Conservation (phyloP, 53 echinoderm and acorn worm species). For the Hippasteria phrygiana region DNA sequence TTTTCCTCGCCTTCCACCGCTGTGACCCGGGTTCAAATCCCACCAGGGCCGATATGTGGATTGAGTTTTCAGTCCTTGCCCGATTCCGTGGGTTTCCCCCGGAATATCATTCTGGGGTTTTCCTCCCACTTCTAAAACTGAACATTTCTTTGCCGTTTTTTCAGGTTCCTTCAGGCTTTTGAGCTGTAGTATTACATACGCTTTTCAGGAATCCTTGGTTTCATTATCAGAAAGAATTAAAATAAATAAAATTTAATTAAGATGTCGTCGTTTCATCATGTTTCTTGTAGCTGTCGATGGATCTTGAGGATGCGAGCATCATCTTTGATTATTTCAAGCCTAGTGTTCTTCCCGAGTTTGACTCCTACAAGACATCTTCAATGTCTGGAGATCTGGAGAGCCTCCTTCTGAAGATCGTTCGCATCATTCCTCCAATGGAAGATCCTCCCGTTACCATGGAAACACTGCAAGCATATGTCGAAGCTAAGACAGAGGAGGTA, state of each 20-base stretch:
- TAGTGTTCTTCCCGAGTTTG: conserved; percentile 93
- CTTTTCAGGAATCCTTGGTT: too few relatives aligned
- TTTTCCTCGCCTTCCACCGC: too few relatives aligned
- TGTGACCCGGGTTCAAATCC: too few relatives aligned
- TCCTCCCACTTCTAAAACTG: too few relatives aligned
- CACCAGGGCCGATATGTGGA: too few relatives aligned
- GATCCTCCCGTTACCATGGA: conserved; percentile 77
- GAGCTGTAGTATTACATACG: too few relatives aligned
- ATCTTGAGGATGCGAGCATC: conserved; percentile 73
- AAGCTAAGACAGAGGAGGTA: conserved; percentile 74
- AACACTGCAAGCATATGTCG: conserved; percentile 81
- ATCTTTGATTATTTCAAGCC: conserved; percentile 98
- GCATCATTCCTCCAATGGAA: conserved; percentile 74
- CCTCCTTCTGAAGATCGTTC: conserved; percentile 85
- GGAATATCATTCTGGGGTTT: too few relatives aligned
- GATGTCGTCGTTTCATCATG: background rate
- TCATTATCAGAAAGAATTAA: too few relatives aligned
- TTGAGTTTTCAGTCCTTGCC: too few relatives aligned
- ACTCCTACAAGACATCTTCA: conserved; percentile 96
- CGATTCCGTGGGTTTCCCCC: too few relatives aligned
- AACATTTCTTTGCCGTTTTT: too few relatives aligned
- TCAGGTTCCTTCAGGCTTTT: too few relatives aligned
- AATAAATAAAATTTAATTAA: background rate
- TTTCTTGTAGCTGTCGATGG: conserved; percentile 75
- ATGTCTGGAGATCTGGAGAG: conserved; percentile 95